Base-by-base conservation (phyloP, 2,888 invertebrate species). In the Lingula anatina region DNA sequence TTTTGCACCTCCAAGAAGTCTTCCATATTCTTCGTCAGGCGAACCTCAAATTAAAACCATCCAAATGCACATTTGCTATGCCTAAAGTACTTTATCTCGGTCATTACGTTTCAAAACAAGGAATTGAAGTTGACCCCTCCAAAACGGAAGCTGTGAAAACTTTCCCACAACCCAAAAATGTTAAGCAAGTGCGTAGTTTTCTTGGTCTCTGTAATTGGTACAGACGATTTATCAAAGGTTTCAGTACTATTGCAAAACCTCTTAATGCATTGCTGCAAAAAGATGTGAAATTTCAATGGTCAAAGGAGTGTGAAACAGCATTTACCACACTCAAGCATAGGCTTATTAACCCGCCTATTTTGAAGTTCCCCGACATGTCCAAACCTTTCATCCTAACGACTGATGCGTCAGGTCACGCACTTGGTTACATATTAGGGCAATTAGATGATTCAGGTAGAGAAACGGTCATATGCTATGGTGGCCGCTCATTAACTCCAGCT, bases 221-320 rank as follows among this genome's bases (percentile, higher is more conserved):
- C 51, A 57, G 61, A 4, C 59, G 60, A 42, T 76, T 74, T 58
- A 49, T 72, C 1, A 57, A 58, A 7, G 58, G 60, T 23, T 47
- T 67, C 1, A 47, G 67, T 7, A 49, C 47, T 0, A 53, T 62
- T 4, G 47, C 62, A 40, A 50, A 26, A 12, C 49, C 49, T 20
- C 28, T 49, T 5, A 2, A 31, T 26, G 1, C 18, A 4, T 21
- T 49, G 2, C 15, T 44, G 3, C 1, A 38, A 31, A 44, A 44
- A 3, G 23, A 39, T 18, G 26, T 25, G 3, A 12, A 15, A 9
- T 48, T 43, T 35, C 23, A 27, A 24, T 48, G 48, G 44, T 38
- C 37, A 5, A 20, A 40, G 18, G 25, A 39, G 20, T 38, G 37
- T 39, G 20, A 39, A n/a, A 38, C 12, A 38, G 36, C 46, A 18